Conservation (phyloP, 92 coral and sea anemone genomes). For the Parazoanthus darwini region DNA sequence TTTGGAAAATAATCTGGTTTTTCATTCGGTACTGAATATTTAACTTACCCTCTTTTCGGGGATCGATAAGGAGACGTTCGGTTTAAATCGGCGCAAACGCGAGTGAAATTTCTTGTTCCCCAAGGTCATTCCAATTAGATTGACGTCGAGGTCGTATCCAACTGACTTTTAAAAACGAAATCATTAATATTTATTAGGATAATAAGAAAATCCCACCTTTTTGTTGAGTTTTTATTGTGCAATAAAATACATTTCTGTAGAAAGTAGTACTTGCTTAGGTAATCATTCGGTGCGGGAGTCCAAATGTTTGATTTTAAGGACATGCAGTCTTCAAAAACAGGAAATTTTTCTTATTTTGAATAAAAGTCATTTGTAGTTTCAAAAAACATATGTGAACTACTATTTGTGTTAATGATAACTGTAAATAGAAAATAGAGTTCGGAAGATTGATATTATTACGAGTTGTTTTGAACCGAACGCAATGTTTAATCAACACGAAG, state of each 20-base stretch:
- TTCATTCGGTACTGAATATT: not conserved
- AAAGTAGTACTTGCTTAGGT: not conserved
- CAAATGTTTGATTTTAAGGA: not conserved
- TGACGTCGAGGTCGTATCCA: not conserved
- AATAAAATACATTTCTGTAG: not conserved
- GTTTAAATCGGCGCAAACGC: too few species aligned
- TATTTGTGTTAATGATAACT: not conserved
- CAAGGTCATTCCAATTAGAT: not conserved
- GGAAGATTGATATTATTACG: not conserved
- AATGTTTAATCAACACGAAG: not conserved
- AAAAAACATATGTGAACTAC: not conserved
- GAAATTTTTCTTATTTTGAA: not conserved
- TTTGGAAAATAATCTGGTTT: too few species aligned
- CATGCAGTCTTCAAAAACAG: not conserved
- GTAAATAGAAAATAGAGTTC: not conserved
- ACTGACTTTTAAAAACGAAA: not conserved
- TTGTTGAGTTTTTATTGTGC: too few species aligned
- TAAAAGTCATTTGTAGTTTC: not conserved
- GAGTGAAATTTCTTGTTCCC: not conserved
- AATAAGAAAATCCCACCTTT: too few species aligned
- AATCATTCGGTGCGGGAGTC: not conserved
- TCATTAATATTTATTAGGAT: not conserved
- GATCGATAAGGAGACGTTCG: too few species aligned
- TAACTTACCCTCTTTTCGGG: not conserved
- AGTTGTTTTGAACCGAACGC: not conserved